Evolutionary conservation across 2,888 invertebrate genomes (phyloP), one percentile per base, ranked within the genome.

Genomic region (Cistogaster globosa): DNA sequence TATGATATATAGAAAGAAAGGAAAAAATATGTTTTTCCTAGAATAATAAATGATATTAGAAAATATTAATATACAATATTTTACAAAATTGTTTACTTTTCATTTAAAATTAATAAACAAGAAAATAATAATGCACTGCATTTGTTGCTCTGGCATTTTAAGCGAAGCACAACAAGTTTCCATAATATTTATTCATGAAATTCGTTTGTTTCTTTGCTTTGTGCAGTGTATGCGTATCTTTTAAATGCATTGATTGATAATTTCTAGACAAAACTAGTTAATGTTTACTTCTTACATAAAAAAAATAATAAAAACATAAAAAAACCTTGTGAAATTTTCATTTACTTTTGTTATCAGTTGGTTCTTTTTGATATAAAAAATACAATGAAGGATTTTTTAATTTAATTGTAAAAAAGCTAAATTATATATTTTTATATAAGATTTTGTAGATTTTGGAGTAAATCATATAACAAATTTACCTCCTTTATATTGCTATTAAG

Each of bases 161-260:
- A 51, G 55, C n/a, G 48, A 26, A 58, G 26, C 36, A 20, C 60
- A 60, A 74, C 62, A 74, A 63, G 62, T 74, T 45, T 42, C 42
- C 18, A 26, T 16, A 51, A 67, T 51, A 65, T 48, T 72, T 53
- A 53, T 32, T 57, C 22, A 26, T 36, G n/a, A 48, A 48, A 3
- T 48, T 58, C 16, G 18, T 51, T 16, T 26, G 18, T 51, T 16
- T 26, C 26, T 11, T 58, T 42, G 42, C 26, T 57, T 42, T 36
- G 12, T 36, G 20, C 9, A 55, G 20, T 26, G 22, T 38, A 45
- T 16, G 20, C 20, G 55, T 55, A 57, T 22, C 20, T 51, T 62
- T 53, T 36, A 26, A 45, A 65, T 7, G 12, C 48, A 67, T 51
- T 58, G 57, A 65, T 48, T 76, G 75, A 76, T 65, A 65, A 76